Evolutionary conservation across 92 coral and sea anemone species (phyloP).

Genomic region (Heteractis magnifica): DNA sequence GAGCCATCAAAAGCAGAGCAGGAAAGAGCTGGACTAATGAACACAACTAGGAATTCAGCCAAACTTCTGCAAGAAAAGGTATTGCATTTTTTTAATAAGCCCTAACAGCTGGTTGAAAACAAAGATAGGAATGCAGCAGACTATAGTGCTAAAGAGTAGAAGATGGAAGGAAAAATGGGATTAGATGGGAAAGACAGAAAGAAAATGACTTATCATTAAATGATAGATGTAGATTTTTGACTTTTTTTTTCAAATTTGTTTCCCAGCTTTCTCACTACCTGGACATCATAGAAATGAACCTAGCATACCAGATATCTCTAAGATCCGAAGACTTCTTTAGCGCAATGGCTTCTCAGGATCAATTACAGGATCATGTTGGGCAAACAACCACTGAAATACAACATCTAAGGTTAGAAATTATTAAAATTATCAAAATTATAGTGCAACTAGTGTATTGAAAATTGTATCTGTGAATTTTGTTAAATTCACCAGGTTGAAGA

Average conservation of each 20-base stretch:
- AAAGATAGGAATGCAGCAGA: no score
- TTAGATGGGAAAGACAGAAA: no score
- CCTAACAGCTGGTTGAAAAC: no score
- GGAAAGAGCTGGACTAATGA: conserved; percentile 60
- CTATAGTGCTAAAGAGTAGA: no score
- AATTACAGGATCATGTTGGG: conserved; percentile 96
- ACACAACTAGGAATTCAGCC: conserved; percentile 81
- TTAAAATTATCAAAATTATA: background rate
- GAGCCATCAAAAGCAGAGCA: conserved; percentile 59
- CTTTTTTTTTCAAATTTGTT: background rate
- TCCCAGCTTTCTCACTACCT: conserved; percentile 87
- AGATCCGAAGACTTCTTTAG: conserved; percentile 96
- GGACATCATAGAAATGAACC: conserved; percentile 94
- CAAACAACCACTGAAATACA: conserved; percentile 83
- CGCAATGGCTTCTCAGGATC: conserved; percentile 99
- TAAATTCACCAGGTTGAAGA: conserved; percentile 64
- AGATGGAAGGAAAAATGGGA: no score
- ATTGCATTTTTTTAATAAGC: background rate
- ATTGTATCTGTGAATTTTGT: background rate
- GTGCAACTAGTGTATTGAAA: no score
- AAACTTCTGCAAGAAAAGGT: conserved; percentile 99
- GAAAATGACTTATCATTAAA: no score
- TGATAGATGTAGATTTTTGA: background rate
- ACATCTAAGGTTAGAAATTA: conserved; percentile 68
- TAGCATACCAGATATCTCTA: conserved; percentile 95